A percentile compares a stretch with the other conserved stretches of the same genome.
phyloP scores from a whole-genome alignment of 2,888 invertebrate genomes.

The Drosophila kokeensis region DNA sequence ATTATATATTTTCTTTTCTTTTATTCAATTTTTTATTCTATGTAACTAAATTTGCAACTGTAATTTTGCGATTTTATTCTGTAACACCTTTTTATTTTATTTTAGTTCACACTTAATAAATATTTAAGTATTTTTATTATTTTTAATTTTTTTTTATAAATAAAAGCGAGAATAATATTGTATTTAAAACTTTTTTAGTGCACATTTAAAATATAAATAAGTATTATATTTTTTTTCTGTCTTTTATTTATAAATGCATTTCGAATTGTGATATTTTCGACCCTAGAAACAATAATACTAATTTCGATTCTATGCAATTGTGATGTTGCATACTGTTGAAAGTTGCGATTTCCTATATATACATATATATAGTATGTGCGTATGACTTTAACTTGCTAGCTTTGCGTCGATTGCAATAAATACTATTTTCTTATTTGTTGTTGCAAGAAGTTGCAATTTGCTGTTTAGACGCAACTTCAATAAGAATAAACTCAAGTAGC shows the following conservation, averaged over 20 bases:
- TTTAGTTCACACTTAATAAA: neutral
- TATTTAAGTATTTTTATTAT: neutral
- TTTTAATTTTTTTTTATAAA: neutral
- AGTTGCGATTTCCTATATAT: neutral
- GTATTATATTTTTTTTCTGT: neutral
- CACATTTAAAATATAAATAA: neutral
- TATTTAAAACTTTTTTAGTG: neutral
- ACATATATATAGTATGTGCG: no score
- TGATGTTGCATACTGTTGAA: neutral
- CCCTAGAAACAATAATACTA: neutral
- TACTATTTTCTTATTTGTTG: neutral
- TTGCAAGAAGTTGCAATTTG: neutral
- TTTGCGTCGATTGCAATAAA: neutral
- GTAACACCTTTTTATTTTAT: neutral
- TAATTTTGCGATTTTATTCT: neutral
- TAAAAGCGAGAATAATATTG: neutral
- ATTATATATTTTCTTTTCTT: neutral
- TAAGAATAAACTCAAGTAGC: neutral
- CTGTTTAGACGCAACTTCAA: neutral
- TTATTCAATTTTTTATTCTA: neutral
- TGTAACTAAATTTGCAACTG: neutral
- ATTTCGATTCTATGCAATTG: neutral
- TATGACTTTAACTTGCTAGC: neutral
- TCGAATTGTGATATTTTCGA: neutral
- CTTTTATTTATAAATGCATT: neutral